phyloP scores from a whole-genome alignment of 2,113 vertebrate genomes.

The Pteropus alecto region DNA sequence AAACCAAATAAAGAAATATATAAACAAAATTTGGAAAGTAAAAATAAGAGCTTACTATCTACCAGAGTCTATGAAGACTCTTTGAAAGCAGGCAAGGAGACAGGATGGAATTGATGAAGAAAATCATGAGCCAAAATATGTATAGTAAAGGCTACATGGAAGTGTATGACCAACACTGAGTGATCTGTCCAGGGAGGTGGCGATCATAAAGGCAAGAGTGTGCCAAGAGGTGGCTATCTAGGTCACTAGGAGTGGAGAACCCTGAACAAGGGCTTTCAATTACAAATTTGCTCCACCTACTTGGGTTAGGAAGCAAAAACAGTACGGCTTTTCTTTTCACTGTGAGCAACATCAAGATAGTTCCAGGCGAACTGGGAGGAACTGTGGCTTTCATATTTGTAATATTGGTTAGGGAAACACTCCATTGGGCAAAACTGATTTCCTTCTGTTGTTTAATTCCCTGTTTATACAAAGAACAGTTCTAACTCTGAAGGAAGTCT shows the following conservation, averaged over 20 bases:
- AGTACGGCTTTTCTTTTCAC: background rate
- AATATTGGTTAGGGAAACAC: background rate
- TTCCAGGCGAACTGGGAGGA: background rate
- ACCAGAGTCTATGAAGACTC: background rate
- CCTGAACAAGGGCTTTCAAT: background rate
- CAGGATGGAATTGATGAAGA: background rate
- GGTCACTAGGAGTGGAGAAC: accelerated
- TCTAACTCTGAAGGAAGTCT: background rate
- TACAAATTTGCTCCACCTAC: background rate
- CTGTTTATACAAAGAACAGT: background rate
- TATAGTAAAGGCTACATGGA: background rate
- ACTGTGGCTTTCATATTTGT: background rate
- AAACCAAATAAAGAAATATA: background rate
- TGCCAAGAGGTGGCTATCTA: background rate
- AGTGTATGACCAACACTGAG: background rate
- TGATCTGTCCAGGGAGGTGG: background rate
- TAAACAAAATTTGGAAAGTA: background rate
- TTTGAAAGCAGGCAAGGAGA: background rate
- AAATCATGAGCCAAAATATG: background rate
- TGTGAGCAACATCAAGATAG: background rate
- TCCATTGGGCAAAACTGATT: background rate
- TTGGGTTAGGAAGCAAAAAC: background rate
- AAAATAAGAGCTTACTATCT: background rate
- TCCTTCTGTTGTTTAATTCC: background rate
- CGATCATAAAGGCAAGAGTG: background rate